phyloP scores from a whole-genome alignment of 2,113 vertebrate species.

The Bufo gargarizans region DNA sequence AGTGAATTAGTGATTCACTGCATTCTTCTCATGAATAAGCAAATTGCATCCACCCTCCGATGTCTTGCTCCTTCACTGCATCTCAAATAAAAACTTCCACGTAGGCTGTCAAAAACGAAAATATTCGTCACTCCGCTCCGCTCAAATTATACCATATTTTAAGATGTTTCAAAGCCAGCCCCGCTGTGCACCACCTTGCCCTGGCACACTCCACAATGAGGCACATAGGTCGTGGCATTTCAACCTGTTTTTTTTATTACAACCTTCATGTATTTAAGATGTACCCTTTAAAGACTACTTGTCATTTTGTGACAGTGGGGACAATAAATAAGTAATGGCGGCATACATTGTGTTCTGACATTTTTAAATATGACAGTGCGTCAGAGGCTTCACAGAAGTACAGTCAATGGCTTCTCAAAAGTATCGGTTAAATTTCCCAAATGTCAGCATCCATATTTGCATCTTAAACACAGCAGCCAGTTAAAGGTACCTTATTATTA shows the following conservation, averaged over 20 bases:
- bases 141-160: neutral
- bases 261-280: neutral
- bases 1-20: neutral
- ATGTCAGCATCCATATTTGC: neutral
- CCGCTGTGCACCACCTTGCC: neutral
- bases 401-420: neutral
- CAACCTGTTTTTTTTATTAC: slow-evolving; percentile 5
- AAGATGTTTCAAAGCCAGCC: neutral
- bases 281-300: neutral
- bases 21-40: slow-evolving; percentile 16
- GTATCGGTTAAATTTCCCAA: neutral
- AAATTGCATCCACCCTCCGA: neutral
- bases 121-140: neutral
- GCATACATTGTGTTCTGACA: slow-evolving; percentile 5
- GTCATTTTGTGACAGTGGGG: slow-evolving; percentile 2
- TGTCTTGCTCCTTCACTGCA: neutral
- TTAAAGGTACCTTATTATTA: neutral
- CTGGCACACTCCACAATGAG: neutral
- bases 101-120: neutral
- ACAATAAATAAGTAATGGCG: slow-evolving; percentile 18
- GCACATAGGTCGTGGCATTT: neutral
- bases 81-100: neutral
- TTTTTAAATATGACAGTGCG: slow-evolving; percentile 17
- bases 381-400: neutral
- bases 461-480: neutral